Evolutionary conservation across 1,140 invertebrate genomes (phyloP).

Genomic region (Trachelipus rathkii): DNA sequence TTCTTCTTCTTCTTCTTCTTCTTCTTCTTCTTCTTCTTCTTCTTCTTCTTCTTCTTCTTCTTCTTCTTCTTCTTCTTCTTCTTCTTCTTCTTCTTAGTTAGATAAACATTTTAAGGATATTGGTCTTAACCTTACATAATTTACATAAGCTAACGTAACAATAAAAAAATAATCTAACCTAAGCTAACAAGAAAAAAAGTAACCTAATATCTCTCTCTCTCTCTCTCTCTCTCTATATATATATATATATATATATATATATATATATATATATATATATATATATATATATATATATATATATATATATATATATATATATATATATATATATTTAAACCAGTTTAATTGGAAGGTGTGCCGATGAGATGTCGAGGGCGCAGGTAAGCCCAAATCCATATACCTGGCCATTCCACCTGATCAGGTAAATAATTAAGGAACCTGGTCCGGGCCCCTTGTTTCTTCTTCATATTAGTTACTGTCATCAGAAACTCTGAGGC

Average conservation of each 20-base stretch:
- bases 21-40: slow-evolving; percentile 9
- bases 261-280: slow-evolving; percentile 9
- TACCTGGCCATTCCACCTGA: not conserved
- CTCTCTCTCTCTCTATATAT: too few relatives aligned
- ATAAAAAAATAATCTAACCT: too few relatives aligned
- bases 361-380: not conserved
- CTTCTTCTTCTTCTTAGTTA: too few relatives aligned
- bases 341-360: not conserved
- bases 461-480: not conserved
- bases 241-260: not conserved
- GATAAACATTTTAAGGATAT: not conserved
- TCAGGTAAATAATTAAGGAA: not conserved
- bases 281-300: slow-evolving; percentile 13
- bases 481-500: too few relatives aligned
- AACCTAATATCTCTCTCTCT: too few relatives aligned
- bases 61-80: slow-evolving; percentile 9
- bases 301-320: slow-evolving; percentile 13
- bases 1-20: slow-evolving; percentile 9
- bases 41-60: slow-evolving; percentile 6
- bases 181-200: too few relatives aligned
- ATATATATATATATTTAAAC: not conserved
- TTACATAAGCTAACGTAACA: too few relatives aligned
- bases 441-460: not conserved
- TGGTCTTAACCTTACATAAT: not conserved
- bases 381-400: not conserved